Base-by-base conservation (phyloP, 1,140 invertebrate species). In the Atta texana region DNA sequence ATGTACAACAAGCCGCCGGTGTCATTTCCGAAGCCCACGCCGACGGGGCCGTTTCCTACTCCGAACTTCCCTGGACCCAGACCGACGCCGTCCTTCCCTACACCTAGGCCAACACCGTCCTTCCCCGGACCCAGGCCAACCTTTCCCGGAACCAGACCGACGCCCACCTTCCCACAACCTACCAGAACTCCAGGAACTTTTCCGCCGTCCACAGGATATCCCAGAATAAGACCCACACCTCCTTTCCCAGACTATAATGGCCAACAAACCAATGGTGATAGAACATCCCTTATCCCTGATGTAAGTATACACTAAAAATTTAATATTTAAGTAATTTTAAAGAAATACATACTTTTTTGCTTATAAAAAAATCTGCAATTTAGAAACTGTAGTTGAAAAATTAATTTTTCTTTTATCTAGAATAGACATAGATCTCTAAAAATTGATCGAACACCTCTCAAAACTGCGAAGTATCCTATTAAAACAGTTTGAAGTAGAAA, bases 1-100 rank as follows among this genome's bases (percentile, higher is more conserved):
- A 95, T 95, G 51, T 97, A 97, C 92, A 94, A 96, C 5, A 95
- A 95, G 55, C 97, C 97, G 0, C 75, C 91, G 7, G 95, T 96
- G 88, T 96, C 96, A 3, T 97, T 97, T 91, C 94, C 95, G 28
- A 90, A 92, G 21, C 89, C 92, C 88, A 95, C 92, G 61, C 92
- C 61, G 28, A 64, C 61, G 24, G 59, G 3, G 28, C 28, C 93
- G 87, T 87, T 44, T 44, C 39, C 39, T 10, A 44, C 39, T 44
- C 1, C 39, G 2, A 3, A 89, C 14, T 87, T 77, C 55, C 87
- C 90, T 3, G 80, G 86, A 81, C 68, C 91, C 10, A 44, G 90
- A 63, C 91, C 92, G 14, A 87, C 92, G 1, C 90, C 92, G 64
- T 88, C 92, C 14, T 87, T 74, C 59, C 87, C 90, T 1, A 71